Conservation (phyloP, 1,140 invertebrate species). For the Chelonus insularis region DNA sequence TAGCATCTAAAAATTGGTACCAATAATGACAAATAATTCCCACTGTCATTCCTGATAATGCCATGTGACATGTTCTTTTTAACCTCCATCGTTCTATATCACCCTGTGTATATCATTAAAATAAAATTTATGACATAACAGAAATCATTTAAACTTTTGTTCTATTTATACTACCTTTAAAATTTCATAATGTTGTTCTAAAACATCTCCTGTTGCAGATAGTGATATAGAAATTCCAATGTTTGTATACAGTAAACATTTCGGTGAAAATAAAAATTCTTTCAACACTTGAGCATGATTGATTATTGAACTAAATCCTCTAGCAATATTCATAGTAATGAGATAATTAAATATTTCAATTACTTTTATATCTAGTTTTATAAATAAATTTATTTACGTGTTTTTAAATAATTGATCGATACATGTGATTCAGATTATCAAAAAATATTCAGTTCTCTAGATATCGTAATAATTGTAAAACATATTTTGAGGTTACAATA, state of each 20-base stretch:
- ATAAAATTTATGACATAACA: too few relatives aligned
- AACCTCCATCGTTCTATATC: conserved; percentile 68
- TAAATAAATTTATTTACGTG: too few relatives aligned
- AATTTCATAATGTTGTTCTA: conserved; percentile 86
- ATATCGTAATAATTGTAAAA: too few relatives aligned
- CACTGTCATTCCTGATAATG: conserved; percentile 74
- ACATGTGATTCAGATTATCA: too few relatives aligned
- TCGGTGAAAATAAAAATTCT: conserved; percentile 65
- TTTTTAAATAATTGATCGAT: too few relatives aligned
- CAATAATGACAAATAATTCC: conserved; percentile 86
- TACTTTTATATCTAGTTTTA: neutral
- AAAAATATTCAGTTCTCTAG: too few relatives aligned
- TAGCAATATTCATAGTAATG: conserved; percentile 36
- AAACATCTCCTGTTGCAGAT: conserved; percentile 76
- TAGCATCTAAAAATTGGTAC: conserved; percentile 75
- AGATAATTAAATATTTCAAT: neutral
- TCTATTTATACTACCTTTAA: conserved; percentile 54
- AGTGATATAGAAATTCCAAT: conserved; percentile 77
- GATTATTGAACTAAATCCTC: conserved; percentile 29
- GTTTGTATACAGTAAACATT: conserved; percentile 83
- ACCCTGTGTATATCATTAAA: too few relatives aligned
- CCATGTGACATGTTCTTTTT: conserved; percentile 77
- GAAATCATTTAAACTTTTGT: too few relatives aligned
- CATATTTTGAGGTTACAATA: too few relatives aligned
- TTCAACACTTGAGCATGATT: conserved; percentile 35